These are phyloP conservation scores for Hypselothyrea guttata DNA, from an alignment of 2,888 invertebrate genomes.

Conservation along the genomic window DNA sequence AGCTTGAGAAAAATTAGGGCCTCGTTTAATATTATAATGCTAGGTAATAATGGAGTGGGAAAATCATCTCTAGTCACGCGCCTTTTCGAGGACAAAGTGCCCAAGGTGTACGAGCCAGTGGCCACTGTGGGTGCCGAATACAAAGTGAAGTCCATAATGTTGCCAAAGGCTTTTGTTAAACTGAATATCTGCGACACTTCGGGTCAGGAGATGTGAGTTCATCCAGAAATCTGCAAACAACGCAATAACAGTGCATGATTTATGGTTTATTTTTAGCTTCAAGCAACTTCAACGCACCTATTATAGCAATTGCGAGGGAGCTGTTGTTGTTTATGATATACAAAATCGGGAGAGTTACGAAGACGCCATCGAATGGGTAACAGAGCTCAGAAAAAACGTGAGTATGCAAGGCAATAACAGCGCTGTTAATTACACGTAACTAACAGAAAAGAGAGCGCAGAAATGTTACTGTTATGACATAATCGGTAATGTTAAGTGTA, in stretches of 20 bases:
- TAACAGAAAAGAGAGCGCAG: no score
- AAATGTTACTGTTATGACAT: no score
- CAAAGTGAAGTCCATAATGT: background rate
- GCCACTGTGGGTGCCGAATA: constrained; percentile 29
- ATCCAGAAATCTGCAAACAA: no score
- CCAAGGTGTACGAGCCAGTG: background rate
- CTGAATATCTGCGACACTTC: constrained; percentile 39
- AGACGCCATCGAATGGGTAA: constrained; percentile 28
- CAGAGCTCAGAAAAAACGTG: constrained; percentile 27
- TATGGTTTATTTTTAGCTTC: constrained; percentile 36
- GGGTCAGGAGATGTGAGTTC: constrained; percentile 35
- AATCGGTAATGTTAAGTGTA: no score
- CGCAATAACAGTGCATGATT: no score
- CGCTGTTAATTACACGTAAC: no score
- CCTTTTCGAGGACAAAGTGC: background rate
- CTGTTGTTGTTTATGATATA: constrained; percentile 48
- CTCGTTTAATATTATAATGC: constrained; percentile 19
- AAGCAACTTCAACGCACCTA: constrained; percentile 15
- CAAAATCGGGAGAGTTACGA: constrained; percentile 24
- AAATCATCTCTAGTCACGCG: constrained; percentile 41
- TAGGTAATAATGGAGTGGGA: constrained; percentile 42
- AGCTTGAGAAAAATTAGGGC: rapidly evolving
- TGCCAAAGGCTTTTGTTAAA: background rate
- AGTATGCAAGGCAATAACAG: background rate
- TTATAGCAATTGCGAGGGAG: constrained; percentile 23